Conservation (phyloP, 1,140 invertebrate genomes). For the Phymastichus coffea region DNA sequence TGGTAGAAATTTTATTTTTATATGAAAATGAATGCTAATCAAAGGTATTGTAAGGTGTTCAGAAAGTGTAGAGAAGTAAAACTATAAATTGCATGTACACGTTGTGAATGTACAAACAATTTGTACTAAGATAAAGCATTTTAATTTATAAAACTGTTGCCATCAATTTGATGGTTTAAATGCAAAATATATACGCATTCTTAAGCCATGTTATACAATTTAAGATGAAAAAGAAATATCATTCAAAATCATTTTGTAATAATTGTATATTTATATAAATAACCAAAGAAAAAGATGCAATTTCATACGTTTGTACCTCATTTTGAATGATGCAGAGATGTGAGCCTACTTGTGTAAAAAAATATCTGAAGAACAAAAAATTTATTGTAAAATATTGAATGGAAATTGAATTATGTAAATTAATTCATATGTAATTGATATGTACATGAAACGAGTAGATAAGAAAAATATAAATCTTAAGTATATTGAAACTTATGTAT, state of each 20-base stretch:
- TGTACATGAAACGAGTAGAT: not conserved
- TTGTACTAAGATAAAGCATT: not conserved
- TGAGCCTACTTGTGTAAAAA: conserved; percentile 20
- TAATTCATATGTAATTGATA: conserved; percentile 4
- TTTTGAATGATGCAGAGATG: conserved; percentile 32
- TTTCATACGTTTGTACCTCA: conserved; percentile 38
- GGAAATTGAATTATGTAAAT: conserved; percentile 17
- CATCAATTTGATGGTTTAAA: conserved; percentile 22
- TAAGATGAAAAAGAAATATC: conserved; percentile 31
- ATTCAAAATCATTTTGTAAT: conserved; percentile 40
- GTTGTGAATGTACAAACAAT: conserved; percentile 6
- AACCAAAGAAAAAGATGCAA: conserved; percentile 41
- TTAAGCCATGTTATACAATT: conserved; percentile 33
- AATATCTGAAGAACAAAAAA: conserved; percentile 28
- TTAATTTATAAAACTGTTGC: conserved; percentile 21
- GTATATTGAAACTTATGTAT: conserved; percentile 13
- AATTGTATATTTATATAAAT: conserved; percentile 37
- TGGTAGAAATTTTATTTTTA: conserved; percentile 37
- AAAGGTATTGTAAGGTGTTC: conserved; percentile 17
- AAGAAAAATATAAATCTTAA: conserved; percentile 14
- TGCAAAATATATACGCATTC: conserved; percentile 17
- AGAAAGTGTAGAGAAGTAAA: conserved; percentile 21
- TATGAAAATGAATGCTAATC: conserved; percentile 30
- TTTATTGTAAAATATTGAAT: conserved; percentile 14
- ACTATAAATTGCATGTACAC: conserved; percentile 19